Percentiles rank a stretch among this genome's conserved stretches.
Evolutionary conservation across 2,888 invertebrate genomes (phyloP).

Genomic region (Himalopsyche tibetana): DNA sequence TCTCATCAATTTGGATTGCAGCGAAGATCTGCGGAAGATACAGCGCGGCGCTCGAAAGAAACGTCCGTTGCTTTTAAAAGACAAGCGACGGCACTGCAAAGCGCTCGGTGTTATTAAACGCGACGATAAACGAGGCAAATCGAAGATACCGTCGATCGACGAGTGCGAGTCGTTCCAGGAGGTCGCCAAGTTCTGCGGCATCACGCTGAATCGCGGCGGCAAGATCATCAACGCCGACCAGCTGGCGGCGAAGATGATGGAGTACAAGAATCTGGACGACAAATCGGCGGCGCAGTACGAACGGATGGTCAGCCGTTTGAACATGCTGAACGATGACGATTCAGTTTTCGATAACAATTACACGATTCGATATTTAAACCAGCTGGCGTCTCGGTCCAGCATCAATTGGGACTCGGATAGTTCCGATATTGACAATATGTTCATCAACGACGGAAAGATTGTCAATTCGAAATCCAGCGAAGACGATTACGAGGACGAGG

Average conservation of each 20-base stretch:
- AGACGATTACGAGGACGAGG: neutral
- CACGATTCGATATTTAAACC: neutral
- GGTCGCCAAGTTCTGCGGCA: conserved; percentile 4
- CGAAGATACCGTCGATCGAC: neutral
- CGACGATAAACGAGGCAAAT: neutral
- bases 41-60: conserved; percentile 14
- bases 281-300: conserved; percentile 19
- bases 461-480: neutral
- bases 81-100: neutral
- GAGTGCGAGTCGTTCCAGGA: conserved; percentile 1
- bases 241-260: neutral
- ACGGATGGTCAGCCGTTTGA: neutral
- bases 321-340: neutral
- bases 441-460: neutral
- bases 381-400: neutral
- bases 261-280: conserved; percentile 8
- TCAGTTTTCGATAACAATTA: neutral
- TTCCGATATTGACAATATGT: neutral
- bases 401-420: conserved; percentile 10
- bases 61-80: neutral
- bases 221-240: neutral
- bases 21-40: neutral
- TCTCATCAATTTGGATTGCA: neutral
- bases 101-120: neutral
- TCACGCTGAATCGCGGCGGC: neutral